phyloP scores from a whole-genome alignment of 2,888 invertebrate species.

The Pammene fasciana region DNA sequence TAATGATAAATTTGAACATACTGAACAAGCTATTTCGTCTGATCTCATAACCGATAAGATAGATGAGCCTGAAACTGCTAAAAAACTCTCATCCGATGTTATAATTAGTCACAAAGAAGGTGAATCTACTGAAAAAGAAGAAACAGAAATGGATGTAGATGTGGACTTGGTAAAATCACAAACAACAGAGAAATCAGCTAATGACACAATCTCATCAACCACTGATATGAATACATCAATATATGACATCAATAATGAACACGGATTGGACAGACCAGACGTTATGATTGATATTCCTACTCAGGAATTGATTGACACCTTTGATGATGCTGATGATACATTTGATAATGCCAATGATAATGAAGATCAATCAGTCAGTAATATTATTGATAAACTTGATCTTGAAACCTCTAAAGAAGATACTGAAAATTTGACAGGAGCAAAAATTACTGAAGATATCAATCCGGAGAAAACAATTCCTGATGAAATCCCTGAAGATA shows the following conservation, averaged over 20 bases:
- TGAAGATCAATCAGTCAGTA: background rate
- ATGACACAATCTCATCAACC: constrained; percentile 8
- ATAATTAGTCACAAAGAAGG: background rate
- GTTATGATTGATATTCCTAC: constrained; percentile 73
- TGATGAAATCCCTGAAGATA: background rate
- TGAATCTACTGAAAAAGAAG: background rate
- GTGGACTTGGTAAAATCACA: background rate
- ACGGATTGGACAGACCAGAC: constrained; percentile 65
- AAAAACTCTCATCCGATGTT: background rate
- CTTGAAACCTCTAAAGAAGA: background rate
- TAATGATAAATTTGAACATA: constrained; percentile 10
- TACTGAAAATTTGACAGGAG: constrained; percentile 1
- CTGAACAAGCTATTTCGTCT: background rate
- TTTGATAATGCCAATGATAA: constrained; percentile 43
- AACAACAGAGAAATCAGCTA: background rate
- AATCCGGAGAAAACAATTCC: background rate
- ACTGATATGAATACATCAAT: constrained; percentile 25
- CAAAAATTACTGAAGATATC: background rate
- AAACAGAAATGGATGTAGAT: constrained; percentile 29
- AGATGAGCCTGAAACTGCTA: constrained; percentile 43
- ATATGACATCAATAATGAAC: constrained; percentile 48
- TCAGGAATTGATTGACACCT: constrained; percentile 59
- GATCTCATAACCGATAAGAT: constrained; percentile 16
- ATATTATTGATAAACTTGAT: constrained; percentile 7
- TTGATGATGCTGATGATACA: constrained; percentile 55